Percentiles rank a stretch among this genome's conserved stretches.
phyloP scores from a whole-genome alignment of 2,113 vertebrate species.

The Ginglymostoma cirratum region DNA sequence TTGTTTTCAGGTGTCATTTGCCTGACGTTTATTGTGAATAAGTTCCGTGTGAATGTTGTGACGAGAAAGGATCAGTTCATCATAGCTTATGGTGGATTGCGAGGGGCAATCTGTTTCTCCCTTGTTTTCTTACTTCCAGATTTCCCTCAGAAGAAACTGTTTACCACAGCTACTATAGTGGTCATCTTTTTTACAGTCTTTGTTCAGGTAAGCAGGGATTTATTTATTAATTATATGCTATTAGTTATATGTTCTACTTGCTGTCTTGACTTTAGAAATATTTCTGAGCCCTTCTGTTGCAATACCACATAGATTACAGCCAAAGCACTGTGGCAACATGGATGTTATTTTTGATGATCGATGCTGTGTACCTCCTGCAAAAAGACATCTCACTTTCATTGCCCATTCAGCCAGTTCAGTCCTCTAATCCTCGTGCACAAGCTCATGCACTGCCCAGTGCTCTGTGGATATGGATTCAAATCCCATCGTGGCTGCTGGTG shows the following conservation, averaged over 20 bases:
- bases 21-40: constrained; percentile 71
- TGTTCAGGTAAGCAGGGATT: constrained; percentile 56
- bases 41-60: constrained; percentile 61
- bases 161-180: constrained; percentile 71
- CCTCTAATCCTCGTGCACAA: background rate
- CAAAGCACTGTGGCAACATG: background rate
- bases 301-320: background rate
- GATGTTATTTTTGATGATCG: background rate
- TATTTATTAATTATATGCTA: too few species aligned
- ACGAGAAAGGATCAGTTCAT: constrained; percentile 73
- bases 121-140: constrained; percentile 71
- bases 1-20: constrained; percentile 60
- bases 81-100: constrained; percentile 67
- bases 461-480: too few species aligned
- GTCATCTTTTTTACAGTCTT: constrained; percentile 77
- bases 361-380: background rate
- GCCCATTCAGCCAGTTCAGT: background rate
- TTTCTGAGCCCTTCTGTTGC: background rate
- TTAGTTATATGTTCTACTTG: background rate
- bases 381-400: background rate
- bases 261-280: background rate
- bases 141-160: constrained; percentile 70
- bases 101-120: constrained; percentile 74
- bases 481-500: too few species aligned
- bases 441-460: background rate